Percentiles rank a stretch among this genome's conserved stretches.
These are phyloP conservation scores for Greenwoodochromis staneri DNA, from an alignment of 2,113 vertebrate species.

Conservation along the genomic window DNA sequence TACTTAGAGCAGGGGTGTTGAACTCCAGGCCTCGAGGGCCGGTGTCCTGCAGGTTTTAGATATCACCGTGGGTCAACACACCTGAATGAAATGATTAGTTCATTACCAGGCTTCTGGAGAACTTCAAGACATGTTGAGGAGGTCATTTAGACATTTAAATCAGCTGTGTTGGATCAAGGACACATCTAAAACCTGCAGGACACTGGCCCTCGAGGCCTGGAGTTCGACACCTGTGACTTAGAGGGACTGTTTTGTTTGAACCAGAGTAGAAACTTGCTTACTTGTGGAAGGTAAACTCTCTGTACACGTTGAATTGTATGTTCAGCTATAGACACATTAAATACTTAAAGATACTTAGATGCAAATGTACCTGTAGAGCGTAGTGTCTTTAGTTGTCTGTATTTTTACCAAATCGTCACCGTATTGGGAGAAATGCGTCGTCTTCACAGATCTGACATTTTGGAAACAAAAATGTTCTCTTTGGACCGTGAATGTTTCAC, in stretches of 20 bases:
- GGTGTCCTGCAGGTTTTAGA: too few relatives aligned
- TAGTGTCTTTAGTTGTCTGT: background rate
- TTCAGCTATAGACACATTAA: background rate
- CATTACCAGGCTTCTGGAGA: too few relatives aligned
- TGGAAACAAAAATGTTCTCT: background rate
- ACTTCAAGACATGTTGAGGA: too few relatives aligned
- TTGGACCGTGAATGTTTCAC: background rate
- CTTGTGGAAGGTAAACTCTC: background rate
- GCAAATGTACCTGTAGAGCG: background rate
- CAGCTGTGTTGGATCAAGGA: too few relatives aligned
- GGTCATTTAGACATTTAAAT: too few relatives aligned
- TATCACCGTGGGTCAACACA: too few relatives aligned
- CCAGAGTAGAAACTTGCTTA: fast-evolving
- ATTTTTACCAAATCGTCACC: background rate
- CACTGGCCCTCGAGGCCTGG: too few relatives aligned
- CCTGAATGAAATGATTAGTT: too few relatives aligned
- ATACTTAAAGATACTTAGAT: background rate
- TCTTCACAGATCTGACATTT: background rate
- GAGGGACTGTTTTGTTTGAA: background rate
- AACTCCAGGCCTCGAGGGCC: too few relatives aligned
- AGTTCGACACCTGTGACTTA: background rate
- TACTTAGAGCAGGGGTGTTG: too few relatives aligned
- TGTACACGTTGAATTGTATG: background rate
- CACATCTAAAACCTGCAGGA: too few relatives aligned
- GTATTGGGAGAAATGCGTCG: background rate